Conservation (phyloP, 2,113 vertebrate species). For the Xenus cinereus region DNA sequence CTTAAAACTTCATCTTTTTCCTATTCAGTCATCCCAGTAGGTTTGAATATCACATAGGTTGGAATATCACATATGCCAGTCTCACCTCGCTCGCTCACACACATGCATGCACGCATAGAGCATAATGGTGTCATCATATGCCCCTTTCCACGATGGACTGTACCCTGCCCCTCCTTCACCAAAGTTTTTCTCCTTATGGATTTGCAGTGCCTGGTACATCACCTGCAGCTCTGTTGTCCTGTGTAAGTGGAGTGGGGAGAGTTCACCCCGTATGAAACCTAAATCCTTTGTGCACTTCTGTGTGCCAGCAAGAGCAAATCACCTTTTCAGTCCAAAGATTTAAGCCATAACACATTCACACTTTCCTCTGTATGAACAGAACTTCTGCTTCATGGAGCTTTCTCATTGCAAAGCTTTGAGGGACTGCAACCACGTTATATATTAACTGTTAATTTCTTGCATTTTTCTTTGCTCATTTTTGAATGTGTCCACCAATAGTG, state of each 20-base stretch:
- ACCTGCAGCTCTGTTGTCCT: not conserved
- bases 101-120: accelerated
- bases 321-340: not conserved
- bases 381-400: not conserved
- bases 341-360: not conserved
- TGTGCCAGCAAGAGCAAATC: not conserved
- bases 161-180: not conserved
- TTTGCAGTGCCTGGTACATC: not conserved
- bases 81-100: not conserved
- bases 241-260: not conserved
- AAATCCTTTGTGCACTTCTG: not conserved
- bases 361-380: not conserved
- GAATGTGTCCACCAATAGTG: not conserved
- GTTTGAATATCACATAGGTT: not conserved
- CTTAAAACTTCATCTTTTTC: not conserved
- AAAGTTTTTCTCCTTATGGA: not conserved
- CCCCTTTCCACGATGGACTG: not conserved
- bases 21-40: not conserved
- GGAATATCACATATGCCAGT: not conserved
- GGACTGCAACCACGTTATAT: not conserved
- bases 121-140: not conserved
- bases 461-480: not conserved
- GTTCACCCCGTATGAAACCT: not conserved
- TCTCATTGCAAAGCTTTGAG: not conserved
- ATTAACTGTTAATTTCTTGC: not conserved